Base-by-base conservation (phyloP, 92 coral and sea anemone genomes). In the Porites cylindrica region DNA sequence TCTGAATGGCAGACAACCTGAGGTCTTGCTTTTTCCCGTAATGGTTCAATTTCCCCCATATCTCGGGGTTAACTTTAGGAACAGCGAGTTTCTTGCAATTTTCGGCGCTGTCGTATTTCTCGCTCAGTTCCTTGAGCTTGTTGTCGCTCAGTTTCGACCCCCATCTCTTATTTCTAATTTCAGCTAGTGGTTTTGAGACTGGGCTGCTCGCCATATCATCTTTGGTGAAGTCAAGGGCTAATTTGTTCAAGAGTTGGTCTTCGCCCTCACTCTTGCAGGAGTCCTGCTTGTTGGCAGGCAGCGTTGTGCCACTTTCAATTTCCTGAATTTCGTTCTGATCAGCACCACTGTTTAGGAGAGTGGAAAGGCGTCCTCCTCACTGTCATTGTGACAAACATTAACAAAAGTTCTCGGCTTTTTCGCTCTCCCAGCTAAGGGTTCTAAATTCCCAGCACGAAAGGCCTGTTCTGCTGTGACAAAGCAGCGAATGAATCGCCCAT, bases 361-460 rank as follows among this genome's bases (percentile, higher is more conserved):
- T 19, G 58, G 53, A 23, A 51, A 29, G 32, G 32, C 32, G 71
- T 61, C 29, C 21, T 74, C 16, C 6, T 20, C 74, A 80, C n/a
- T 50, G 78, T 29, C 3, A 29, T 0, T 23, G 24, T 23, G 24
- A 23, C 1, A 23, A 23, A 23, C 24, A 23, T 23, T 23, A 29
- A 8, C 85, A 12, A 4, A 19, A 74, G 43, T 38, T 64, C 4
- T 38, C 1, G 63, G 76, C 78, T 59, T 52, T 11, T 78, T 78
- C 10, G 24, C 16, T 60, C 71, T 14, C 10, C 24, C 79, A 7
- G 14, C n/a, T 67, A 54, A 16, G 50, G 86, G 53, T 51, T 67
- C 74, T 84, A 74, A 64, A 61, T 65, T 80, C 74, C 58, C 89
- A 78, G 75, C 58, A 66, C 89, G 83, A 85, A 81, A n/a, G 59